Percentiles rank a stretch among this genome's conserved stretches.
Evolutionary conservation across 2,888 invertebrate genomes (phyloP).

Genomic region (Agrypnus murinus): DNA sequence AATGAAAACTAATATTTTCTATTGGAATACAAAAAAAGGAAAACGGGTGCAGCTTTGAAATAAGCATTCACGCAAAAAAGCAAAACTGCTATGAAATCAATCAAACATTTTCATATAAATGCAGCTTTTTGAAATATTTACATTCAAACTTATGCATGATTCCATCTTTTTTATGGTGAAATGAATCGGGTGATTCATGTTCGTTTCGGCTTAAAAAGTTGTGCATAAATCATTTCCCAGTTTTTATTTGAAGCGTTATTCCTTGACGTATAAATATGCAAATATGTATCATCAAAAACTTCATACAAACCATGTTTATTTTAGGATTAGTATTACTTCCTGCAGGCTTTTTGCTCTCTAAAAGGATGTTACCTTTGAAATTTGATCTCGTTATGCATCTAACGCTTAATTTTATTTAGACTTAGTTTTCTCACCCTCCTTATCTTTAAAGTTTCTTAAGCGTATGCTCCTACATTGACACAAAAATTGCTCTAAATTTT

Average conservation of each 20-base stretch:
- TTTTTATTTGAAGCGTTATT: constrained; percentile 28
- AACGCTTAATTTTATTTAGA: too few relatives aligned
- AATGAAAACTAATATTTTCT: background rate
- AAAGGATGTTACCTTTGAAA: background rate
- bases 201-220: constrained; percentile 36
- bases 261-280: constrained; percentile 31
- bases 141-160: constrained; percentile 36
- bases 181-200: constrained; percentile 40
- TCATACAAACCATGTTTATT: constrained; percentile 14
- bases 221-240: constrained; percentile 40
- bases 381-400: background rate
- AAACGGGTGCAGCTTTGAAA: constrained; percentile 4
- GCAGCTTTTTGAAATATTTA: constrained; percentile 35
- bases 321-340: background rate
- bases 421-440: too few relatives aligned
- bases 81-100: constrained; percentile 10
- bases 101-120: constrained; percentile 27
- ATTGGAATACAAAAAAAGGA: background rate
- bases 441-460: too few relatives aligned
- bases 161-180: constrained; percentile 37
- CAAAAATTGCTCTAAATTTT: too few relatives aligned
- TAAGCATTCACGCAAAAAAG: background rate
- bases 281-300: constrained; percentile 22
- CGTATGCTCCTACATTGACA: too few relatives aligned
- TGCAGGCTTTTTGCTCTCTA: background rate